Evolutionary conservation across 1,140 invertebrate genomes (phyloP), one percentile per base, ranked within the genome.

Genomic region (Wasmannia auropunctata): DNA sequence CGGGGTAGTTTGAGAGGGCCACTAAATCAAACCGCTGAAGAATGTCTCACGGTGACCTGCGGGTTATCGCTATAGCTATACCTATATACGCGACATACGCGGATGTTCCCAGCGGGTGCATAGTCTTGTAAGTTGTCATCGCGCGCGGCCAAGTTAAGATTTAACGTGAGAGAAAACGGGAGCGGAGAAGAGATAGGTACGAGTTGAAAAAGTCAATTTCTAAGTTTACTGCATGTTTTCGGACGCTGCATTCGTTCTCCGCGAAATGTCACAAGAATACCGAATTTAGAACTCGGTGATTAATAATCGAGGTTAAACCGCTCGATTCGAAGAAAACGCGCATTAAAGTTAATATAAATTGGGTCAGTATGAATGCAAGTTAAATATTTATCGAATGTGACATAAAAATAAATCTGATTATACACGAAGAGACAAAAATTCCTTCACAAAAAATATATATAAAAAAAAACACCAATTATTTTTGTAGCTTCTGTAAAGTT

Each of bases 1-100:
- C 43, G 14, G 60, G 43, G 40, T 74, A 51, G 77, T 65, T 70
- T 49, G 77, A 86, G 51, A 56, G 56, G 79, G 79, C 81, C 86
- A 88, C 87, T 92, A 92, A 92, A 92, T 92, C 91, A 92, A 92
- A 91, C 86, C 89, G 37, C 86, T 87, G 88, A 91, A 87, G 90
- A 92, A 92, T 92, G 89, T 92, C 90, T 92, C 85, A 86, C 83
- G 89, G 87, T 89, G 90, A 92, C 90, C 91, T 79, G 51, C 74
- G 77, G 80, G 85, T 84, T 83, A 83, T 83, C 79, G 67, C 28
- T n/a, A 46, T 67, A 25, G 63, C 22, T 67, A 67, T 67, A 67
- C 63, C 22, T 14, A n/a, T 72, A 43, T 43, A 58, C 46, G 37
- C 79, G 67, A 83, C 51, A 72, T 56, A 81, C 65, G 77, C 58